Conservation (phyloP, 2,888 invertebrate genomes). For the Criorhina ranunculi region DNA sequence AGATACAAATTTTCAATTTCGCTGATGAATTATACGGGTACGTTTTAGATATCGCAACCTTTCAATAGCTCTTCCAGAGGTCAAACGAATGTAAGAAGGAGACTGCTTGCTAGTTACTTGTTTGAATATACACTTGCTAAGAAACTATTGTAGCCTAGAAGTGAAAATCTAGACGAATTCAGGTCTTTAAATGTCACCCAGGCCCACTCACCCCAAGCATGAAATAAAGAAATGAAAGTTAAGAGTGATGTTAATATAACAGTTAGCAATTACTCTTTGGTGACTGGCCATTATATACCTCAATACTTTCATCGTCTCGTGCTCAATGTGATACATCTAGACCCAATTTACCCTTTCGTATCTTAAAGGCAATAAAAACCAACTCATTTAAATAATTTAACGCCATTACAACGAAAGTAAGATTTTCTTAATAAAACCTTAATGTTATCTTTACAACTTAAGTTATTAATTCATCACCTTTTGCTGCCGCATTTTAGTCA, state of each 20-base stretch:
- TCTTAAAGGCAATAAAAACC: neutral
- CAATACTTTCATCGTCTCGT: neutral
- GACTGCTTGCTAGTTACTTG: too few species aligned
- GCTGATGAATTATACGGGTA: too few species aligned
- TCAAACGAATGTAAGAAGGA: too few species aligned
- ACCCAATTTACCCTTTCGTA: neutral
- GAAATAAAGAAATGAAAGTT: neutral
- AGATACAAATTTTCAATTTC: too few species aligned
- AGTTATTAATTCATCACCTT: constrained; percentile 44
- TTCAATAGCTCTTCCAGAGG: too few species aligned
- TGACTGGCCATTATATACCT: neutral
- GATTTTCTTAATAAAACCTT: constrained; percentile 15
- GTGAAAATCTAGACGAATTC: too few species aligned
- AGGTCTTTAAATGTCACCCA: too few species aligned
- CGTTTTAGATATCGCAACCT: too few species aligned
- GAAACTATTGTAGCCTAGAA: too few species aligned
- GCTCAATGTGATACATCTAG: neutral
- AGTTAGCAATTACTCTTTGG: neutral
- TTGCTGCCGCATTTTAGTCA: constrained; percentile 8
- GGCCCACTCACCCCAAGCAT: too few species aligned
- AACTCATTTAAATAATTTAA: constrained; percentile 9
- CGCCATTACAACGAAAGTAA: constrained; percentile 30
- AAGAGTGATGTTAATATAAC: neutral
- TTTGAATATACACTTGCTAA: too few species aligned
- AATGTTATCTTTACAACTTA: constrained; percentile 23